Evolutionary conservation across 2,113 vertebrate species (phyloP).

Genomic region (Poeciliopsis prolifica): DNA sequence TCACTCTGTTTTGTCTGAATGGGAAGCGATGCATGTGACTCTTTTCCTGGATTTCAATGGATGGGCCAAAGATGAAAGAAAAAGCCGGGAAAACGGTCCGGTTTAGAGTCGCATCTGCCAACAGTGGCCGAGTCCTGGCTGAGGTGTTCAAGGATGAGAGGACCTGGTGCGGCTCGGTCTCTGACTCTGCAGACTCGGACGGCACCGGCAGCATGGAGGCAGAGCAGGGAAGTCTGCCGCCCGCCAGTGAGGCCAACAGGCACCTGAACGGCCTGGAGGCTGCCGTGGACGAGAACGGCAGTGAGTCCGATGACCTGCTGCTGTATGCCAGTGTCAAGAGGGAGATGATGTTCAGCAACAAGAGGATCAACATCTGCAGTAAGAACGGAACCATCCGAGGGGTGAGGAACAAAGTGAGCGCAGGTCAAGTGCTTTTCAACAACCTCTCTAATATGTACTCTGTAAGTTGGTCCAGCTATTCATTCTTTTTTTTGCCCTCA

Average conservation of each 20-base stretch:
- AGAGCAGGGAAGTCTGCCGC: conserved; percentile 75
- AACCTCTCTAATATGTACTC: conserved; percentile 89
- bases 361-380: conserved; percentile 94
- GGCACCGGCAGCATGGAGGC: conserved; percentile 82
- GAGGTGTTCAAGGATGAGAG: conserved; percentile 91
- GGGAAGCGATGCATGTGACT: conserved; percentile 78
- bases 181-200: conserved; percentile 87
- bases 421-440: conserved; percentile 95
- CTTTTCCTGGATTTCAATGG: conserved; percentile 66
- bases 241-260: conserved; percentile 82
- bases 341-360: conserved; percentile 86
- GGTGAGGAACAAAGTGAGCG: conserved; percentile 97
- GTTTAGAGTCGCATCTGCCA: conserved; percentile 92
- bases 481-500: not conserved
- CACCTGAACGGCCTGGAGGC: conserved; percentile 83
- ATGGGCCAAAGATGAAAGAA: conserved; percentile 72
- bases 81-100: conserved; percentile 84
- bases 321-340: conserved; percentile 87
- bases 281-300: conserved; percentile 76
- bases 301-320: conserved; percentile 87
- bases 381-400: conserved; percentile 97
- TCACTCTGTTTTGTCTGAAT: conserved; percentile 34
- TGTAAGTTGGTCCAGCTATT: conserved; percentile 78
- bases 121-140: conserved; percentile 90
- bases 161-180: conserved; percentile 47